Conservation (phyloP, 2,113 vertebrate genomes). For the Oncorhynchus masou region DNA sequence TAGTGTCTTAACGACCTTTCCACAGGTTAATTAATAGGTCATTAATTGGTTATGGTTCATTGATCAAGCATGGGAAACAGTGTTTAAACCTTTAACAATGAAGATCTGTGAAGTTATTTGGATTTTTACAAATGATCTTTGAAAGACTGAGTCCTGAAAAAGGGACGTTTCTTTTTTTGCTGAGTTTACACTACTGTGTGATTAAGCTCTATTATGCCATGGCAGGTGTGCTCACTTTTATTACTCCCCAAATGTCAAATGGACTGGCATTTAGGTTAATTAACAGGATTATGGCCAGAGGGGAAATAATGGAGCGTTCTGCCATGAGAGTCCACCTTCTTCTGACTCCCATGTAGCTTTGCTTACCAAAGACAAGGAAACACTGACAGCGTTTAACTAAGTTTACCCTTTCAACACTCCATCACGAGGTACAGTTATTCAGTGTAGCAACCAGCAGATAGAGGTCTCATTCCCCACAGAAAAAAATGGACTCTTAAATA, state of each 20-base stretch:
- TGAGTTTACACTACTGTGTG: not conserved
- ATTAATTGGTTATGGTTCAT: too few species aligned
- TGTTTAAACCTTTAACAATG: too few species aligned
- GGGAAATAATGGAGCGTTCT: conserved; percentile 23
- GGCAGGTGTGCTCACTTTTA: conserved; percentile 42
- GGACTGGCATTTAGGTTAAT: conserved; percentile 53
- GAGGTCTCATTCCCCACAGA: too few species aligned
- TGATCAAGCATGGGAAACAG: too few species aligned
- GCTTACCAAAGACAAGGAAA: not conserved
- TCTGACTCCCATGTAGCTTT: conserved; percentile 16
- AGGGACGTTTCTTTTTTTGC: too few species aligned
- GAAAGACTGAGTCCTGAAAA: too few species aligned
- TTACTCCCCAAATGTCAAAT: conserved; percentile 52
- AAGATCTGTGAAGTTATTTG: too few species aligned
- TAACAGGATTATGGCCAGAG: conserved; percentile 40
- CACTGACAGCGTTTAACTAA: not conserved
- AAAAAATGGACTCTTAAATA: too few species aligned
- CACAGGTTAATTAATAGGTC: too few species aligned
- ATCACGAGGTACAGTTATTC: not conserved
- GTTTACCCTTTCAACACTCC: not conserved
- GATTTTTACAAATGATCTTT: too few species aligned
- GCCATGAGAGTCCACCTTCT: not conserved
- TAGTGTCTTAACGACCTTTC: too few species aligned
- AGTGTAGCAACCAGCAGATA: not conserved
- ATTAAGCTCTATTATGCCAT: conserved; percentile 9